A percentile compares a stretch with the other conserved stretches of the same genome.
These are phyloP conservation scores for Eptatretus atami DNA, from an alignment of 2,797 vertebrate species.

Conservation along the genomic window DNA sequence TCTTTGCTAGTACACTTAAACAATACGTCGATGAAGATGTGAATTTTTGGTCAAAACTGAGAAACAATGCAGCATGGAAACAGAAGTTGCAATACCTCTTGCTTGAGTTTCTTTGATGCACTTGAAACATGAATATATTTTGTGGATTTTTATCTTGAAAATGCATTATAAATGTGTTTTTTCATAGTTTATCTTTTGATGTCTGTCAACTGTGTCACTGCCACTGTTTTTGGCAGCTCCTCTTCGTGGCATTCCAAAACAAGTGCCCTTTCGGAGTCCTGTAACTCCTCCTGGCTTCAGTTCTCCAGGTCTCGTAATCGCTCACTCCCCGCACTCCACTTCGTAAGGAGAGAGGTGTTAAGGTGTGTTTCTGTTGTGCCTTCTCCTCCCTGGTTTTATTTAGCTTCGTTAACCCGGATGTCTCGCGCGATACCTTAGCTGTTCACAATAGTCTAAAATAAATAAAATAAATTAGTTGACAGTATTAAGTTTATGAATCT, in stretches of 20 bases:
- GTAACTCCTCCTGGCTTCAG: constrained; percentile 71
- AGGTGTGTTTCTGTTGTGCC: constrained; percentile 21
- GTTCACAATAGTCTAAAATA: no score
- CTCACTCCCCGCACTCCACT: constrained; percentile 52
- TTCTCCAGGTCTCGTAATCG: constrained; percentile 48
- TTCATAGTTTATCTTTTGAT: neutral
- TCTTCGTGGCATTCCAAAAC: constrained; percentile 84
- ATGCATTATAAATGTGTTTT: neutral
- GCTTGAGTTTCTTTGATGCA: neutral
- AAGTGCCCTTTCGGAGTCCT: constrained; percentile 63
- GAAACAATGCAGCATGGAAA: no score
- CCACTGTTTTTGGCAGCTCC: constrained; percentile 25
- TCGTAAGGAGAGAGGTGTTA: constrained; percentile 73
- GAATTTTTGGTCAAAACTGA: no score
- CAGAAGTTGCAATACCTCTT: no score
- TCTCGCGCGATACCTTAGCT: no score
- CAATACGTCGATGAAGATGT: no score
- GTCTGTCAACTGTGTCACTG: neutral
- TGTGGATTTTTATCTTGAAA: neutral
- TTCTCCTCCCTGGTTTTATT: no score
- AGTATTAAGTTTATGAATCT: no score
- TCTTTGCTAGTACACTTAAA: no score
- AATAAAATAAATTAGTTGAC: no score
- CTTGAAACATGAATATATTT: neutral
- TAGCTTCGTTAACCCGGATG: no score